Evolutionary conservation across 2,113 vertebrate genomes (phyloP).

Genomic region (Catharus bicknelli): DNA sequence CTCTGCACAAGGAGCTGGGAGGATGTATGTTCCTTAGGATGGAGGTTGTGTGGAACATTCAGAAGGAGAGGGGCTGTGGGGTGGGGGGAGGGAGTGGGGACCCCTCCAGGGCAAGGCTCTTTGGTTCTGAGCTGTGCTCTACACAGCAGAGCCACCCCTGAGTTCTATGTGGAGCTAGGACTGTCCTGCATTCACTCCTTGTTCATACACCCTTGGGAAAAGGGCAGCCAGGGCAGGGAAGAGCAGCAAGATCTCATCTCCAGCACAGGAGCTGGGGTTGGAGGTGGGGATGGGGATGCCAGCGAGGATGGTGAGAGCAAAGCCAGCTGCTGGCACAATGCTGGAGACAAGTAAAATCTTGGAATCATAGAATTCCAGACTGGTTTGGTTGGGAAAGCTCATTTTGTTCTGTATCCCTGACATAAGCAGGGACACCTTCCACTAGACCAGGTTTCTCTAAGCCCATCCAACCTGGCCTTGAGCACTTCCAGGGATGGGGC

Average conservation of each 20-base stretch:
- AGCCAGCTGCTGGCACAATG: neutral
- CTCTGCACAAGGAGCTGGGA: constrained; percentile 77
- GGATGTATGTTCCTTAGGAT: constrained; percentile 41
- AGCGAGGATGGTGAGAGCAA: neutral
- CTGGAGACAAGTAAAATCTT: neutral
- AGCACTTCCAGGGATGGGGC: neutral
- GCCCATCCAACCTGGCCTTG: neutral
- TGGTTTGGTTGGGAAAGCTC: neutral
- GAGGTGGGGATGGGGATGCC: neutral
- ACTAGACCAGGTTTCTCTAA: neutral
- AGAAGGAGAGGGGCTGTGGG: neutral
- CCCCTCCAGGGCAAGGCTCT: neutral
- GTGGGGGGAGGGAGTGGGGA: neutral
- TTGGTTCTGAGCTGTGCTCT: neutral
- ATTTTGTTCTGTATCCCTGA: neutral
- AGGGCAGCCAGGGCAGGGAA: neutral
- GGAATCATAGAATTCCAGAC: neutral
- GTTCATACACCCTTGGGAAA: neutral
- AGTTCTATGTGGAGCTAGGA: neutral
- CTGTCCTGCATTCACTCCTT: neutral
- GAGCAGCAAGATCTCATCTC: neutral
- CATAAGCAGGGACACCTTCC: neutral
- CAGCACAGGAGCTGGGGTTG: neutral
- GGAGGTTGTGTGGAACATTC: neutral
- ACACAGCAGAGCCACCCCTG: neutral